Percentiles rank a stretch among this genome's conserved stretches.
Conservation (phyloP, 2,797 vertebrate species). For the Heliangelus exortis region DNA sequence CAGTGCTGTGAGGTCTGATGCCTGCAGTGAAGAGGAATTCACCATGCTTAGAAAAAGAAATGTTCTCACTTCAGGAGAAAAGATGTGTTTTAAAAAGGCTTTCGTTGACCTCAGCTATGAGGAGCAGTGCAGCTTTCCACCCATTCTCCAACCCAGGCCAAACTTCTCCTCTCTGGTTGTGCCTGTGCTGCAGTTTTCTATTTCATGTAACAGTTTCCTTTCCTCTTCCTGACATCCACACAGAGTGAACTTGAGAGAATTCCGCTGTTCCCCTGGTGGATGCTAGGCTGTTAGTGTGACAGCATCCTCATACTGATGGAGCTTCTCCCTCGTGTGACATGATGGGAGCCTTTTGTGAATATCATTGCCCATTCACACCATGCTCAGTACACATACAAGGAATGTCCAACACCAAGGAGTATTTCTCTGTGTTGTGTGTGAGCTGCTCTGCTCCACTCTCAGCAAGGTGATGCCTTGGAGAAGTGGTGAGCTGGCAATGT, state of each 20-base stretch:
- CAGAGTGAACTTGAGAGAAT: fast-evolving
- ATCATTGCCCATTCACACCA: not conserved
- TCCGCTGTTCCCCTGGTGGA: fast-evolving
- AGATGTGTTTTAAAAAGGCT: constrained; percentile 10
- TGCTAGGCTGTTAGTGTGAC: not conserved
- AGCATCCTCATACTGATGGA: not conserved
- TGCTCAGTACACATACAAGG: not conserved
- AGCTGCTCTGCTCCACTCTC: not conserved
- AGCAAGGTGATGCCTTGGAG: not conserved
- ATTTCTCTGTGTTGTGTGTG: not conserved
- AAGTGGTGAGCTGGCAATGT: not conserved
- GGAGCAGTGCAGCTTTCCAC: not conserved
- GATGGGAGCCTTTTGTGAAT: not conserved
- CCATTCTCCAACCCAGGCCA: not conserved
- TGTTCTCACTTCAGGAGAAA: not conserved
- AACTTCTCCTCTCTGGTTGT: not conserved
- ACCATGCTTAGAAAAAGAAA: not conserved
- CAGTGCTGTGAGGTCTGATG: not conserved
- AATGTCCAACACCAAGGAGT: not conserved
- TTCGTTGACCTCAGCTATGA: not conserved
- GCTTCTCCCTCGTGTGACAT: fast-evolving
- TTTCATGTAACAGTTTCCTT: not conserved
- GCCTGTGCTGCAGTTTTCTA: not conserved
- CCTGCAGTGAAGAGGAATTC: constrained; percentile 17
- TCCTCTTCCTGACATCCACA: not conserved